Conservation (phyloP, 2,113 vertebrate genomes). For the Arenaria interpres region DNA sequence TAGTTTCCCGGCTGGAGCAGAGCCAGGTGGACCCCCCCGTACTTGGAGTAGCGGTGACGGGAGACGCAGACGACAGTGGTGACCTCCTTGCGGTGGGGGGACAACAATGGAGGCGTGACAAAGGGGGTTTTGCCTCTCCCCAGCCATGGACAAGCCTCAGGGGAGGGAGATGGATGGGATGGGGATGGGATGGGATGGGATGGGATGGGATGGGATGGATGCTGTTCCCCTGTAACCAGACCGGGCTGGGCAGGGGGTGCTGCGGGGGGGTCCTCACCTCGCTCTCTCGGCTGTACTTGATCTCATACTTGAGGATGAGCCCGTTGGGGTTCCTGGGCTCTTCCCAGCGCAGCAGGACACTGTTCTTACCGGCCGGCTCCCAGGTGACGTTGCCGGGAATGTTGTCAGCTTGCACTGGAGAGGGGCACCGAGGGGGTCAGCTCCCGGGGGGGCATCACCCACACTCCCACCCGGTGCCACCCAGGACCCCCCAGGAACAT, state of each 20-base stretch:
- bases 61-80: slow-evolving; percentile 79
- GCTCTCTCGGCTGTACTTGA: slow-evolving; percentile 77
- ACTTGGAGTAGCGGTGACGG: slow-evolving; percentile 77
- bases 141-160: fast-evolving
- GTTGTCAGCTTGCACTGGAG: slow-evolving; percentile 74
- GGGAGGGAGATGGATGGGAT: neutral
- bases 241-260: too few relatives aligned
- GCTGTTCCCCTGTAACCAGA: neutral
- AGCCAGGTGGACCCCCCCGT: slow-evolving; percentile 72
- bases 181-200: neutral
- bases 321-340: slow-evolving; percentile 80
- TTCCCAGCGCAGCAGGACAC: slow-evolving; percentile 74
- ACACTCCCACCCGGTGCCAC: fast-evolving
- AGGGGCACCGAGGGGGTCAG: neutral
- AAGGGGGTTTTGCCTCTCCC: neutral
- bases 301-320: slow-evolving; percentile 83
- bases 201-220: neutral
- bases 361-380: slow-evolving; percentile 69
- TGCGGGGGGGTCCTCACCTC: slow-evolving; percentile 55
- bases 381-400: slow-evolving; percentile 78
- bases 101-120: neutral
- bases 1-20: slow-evolving; percentile 80
- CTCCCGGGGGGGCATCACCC: neutral
- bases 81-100: slow-evolving; percentile 57
- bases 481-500: neutral